phyloP scores from a whole-genome alignment of 2,113 vertebrate genomes.

The Pedetes capensis region DNA sequence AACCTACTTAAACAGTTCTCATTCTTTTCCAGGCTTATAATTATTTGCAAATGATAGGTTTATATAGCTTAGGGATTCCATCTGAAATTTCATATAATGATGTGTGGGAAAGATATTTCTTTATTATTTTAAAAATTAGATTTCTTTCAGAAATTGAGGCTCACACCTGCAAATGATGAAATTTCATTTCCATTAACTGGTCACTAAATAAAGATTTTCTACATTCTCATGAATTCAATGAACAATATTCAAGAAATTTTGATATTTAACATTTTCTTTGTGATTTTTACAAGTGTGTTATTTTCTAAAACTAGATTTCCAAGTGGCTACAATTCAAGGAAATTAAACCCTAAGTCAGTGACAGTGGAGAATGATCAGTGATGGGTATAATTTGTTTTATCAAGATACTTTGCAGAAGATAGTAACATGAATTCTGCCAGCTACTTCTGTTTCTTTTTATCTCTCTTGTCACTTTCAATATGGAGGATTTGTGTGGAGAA shows the following conservation, averaged over 20 bases:
- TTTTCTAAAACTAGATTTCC: conserved; percentile 16
- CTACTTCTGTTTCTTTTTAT: conserved; percentile 47
- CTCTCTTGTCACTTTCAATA: conserved; percentile 57
- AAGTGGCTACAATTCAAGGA: background rate
- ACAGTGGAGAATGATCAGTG: background rate
- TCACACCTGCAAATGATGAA: background rate
- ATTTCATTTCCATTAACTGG: background rate
- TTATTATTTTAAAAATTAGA: background rate
- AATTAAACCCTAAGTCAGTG: background rate
- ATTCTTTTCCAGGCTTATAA: background rate
- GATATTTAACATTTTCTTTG: background rate
- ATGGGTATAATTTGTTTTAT: conserved; percentile 17
- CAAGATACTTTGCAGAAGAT: background rate
- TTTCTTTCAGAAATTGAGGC: background rate
- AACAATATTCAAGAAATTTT: background rate
- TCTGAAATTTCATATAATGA: background rate
- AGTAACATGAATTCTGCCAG: background rate
- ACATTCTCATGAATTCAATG: background rate
- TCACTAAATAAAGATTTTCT: background rate
- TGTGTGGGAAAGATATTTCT: background rate
- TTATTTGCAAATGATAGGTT: background rate
- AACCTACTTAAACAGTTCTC: background rate
- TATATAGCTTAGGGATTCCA: background rate
- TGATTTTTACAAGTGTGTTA: background rate
- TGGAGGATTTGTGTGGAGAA: conserved; percentile 53